phyloP scores from a whole-genome alignment of 2,113 vertebrate species.

The Acinonyx jubatus region DNA sequence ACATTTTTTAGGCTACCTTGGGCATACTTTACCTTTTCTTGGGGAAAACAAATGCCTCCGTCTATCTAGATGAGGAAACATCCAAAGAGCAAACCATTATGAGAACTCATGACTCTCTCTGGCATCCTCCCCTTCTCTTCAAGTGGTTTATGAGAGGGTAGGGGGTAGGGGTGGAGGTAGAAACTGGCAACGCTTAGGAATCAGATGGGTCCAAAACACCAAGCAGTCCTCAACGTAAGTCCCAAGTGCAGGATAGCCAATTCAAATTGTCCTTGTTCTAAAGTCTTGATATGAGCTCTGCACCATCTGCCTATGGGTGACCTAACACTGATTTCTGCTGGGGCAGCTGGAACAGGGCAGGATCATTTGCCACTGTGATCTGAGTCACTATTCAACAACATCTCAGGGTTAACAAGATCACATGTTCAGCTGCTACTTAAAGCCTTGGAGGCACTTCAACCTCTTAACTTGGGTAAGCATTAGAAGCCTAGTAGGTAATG shows the following conservation, averaged over 20 bases:
- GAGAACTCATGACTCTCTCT: conserved; percentile 41
- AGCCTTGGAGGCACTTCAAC: conserved; percentile 76
- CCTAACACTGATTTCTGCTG: conserved; percentile 46
- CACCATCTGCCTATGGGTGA: conserved; percentile 35
- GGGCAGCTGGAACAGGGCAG: conserved; percentile 58
- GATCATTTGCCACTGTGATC: conserved; percentile 22
- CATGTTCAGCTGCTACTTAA: conserved; percentile 70
- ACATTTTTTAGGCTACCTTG: not conserved
- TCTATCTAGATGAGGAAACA: conserved; percentile 62
- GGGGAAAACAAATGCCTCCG: not conserved
- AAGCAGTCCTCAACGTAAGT: not conserved
- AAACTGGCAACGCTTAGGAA: conserved; percentile 38
- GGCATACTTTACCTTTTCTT: conserved; percentile 51
- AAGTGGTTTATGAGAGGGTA: not conserved
- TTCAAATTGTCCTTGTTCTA: conserved; percentile 29
- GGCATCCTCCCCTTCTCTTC: conserved; percentile 4
- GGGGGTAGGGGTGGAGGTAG: not conserved
- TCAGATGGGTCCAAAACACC: conserved; percentile 49
- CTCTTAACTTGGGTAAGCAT: conserved; percentile 71
- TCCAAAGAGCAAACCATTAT: conserved; percentile 43
- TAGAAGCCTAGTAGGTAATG: conserved; percentile 64
- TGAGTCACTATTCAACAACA: conserved; percentile 68
- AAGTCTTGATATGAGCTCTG: conserved; percentile 26
- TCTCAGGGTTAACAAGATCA: conserved; percentile 73
- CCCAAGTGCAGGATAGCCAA: not conserved